Conservation (phyloP, 2,888 invertebrate genomes). For the Cantharis nigra region DNA sequence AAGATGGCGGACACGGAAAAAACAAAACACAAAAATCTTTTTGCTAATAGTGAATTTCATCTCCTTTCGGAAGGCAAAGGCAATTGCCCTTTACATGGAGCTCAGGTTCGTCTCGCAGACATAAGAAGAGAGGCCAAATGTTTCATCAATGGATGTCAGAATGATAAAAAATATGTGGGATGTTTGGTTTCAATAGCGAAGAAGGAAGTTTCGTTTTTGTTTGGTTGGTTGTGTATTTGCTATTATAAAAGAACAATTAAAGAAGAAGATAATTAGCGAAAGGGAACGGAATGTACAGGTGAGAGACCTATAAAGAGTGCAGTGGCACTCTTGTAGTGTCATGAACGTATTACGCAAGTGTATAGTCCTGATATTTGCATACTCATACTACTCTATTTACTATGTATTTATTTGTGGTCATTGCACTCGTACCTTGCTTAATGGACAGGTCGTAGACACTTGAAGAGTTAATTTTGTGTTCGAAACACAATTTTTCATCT, state of each 20-base stretch:
- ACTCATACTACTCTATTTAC: constrained; percentile 31
- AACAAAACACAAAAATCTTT: too few species aligned
- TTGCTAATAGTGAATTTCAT: too few species aligned
- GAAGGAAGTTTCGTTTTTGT: not conserved
- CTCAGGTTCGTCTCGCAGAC: too few species aligned
- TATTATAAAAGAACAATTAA: constrained; percentile 2
- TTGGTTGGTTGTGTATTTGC: not conserved
- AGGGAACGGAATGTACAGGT: constrained; percentile 26
- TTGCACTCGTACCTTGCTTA: constrained; percentile 21
- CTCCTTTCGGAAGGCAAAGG: too few species aligned
- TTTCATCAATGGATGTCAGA: too few species aligned
- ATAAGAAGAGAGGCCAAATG: too few species aligned
- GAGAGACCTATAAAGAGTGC: constrained; percentile 28
- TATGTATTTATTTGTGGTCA: constrained; percentile 30
- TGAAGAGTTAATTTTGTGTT: not conserved
- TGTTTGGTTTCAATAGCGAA: not conserved
- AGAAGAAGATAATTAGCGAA: constrained; percentile 27
- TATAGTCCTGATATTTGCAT: constrained; percentile 24
- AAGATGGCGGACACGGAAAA: too few species aligned
- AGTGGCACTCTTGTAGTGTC: constrained; percentile 25
- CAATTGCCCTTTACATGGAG: too few species aligned
- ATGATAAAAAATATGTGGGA: not conserved
- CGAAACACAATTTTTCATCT: not conserved
- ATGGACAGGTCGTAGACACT: constrained; percentile 19
- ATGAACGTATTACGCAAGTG: constrained; percentile 29